Percentiles rank a stretch among this genome's conserved stretches.
Evolutionary conservation across 2,888 invertebrate species (phyloP).

Genomic region (Chrysotoxum bicinctum): DNA sequence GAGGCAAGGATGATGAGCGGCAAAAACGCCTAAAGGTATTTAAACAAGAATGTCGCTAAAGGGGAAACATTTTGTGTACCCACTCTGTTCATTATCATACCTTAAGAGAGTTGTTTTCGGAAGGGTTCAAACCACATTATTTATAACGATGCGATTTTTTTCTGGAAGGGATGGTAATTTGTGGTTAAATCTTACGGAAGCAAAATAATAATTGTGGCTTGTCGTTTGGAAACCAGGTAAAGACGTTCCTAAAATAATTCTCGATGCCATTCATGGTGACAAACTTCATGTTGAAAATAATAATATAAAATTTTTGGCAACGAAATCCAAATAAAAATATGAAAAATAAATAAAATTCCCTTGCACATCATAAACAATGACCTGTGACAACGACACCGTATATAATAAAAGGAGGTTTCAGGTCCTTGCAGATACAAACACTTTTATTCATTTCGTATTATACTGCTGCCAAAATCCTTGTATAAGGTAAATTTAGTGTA

Average conservation of each 20-base stretch:
- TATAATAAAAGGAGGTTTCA: slow-evolving; percentile 26
- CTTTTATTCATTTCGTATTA: slow-evolving; percentile 47
- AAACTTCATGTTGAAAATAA: background rate
- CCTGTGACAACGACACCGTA: slow-evolving; percentile 51
- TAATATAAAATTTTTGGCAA: slow-evolving; percentile 49
- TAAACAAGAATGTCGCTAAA: background rate
- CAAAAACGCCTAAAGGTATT: slow-evolving; percentile 44
- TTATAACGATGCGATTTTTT: background rate
- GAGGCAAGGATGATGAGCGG: slow-evolving; percentile 41
- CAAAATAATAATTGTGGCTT: background rate
- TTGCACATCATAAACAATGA: slow-evolving; percentile 71
- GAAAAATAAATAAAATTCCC: slow-evolving; percentile 53
- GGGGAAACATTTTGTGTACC: slow-evolving; percentile 23
- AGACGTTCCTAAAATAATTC: background rate
- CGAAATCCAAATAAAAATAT: slow-evolving; percentile 32
- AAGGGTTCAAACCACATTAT: background rate
- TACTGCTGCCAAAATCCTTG: slow-evolving; percentile 54
- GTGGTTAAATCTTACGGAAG: background rate
- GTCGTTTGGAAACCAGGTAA: background rate
- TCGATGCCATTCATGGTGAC: slow-evolving; percentile 13
- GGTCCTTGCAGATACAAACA: slow-evolving; percentile 66
- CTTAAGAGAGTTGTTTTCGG: background rate
- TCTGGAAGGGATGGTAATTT: background rate
- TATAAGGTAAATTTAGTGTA: slow-evolving; percentile 70
- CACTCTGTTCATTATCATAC: slow-evolving; percentile 54